Base-by-base conservation (phyloP, 2,888 invertebrate species). In the Drosophila rellima region DNA sequence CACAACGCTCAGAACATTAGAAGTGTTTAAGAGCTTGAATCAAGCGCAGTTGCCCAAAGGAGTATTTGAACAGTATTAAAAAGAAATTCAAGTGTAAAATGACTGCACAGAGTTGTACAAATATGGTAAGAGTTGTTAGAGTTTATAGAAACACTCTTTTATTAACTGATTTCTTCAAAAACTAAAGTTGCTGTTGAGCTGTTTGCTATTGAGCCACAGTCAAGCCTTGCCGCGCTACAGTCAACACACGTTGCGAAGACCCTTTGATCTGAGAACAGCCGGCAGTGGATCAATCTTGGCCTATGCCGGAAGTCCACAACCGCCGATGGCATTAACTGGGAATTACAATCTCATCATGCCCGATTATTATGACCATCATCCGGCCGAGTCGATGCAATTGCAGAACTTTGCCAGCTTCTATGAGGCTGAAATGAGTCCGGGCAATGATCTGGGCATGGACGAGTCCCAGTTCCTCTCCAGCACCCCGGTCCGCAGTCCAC, bases 291-390 rank as follows among this genome's bases (percentile, higher is more conserved):
- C 83, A 26, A 26, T 70, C 11, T 56, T 69, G 3, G 83, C 86
- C 15, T 88, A 84, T 44, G 83, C 83, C 0, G 39, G 75, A 5
- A 33, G 65, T 0, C 83, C 83, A 11, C 89, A 89, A 37, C 54
- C 55, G 29, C 89, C 89, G 0, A 77, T 90, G 85, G 35, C 70
- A 0, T 68, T 89, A 39, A 89, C 78, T 0, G 75, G 61, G 29
- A 90, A 90, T 51, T 91, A 87, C 20, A 91, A 91, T 29, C 78
- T 81, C 35, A 89, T 91, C 23, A 70, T 82, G 75, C 79, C 90
- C 54, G 89, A 89, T 18, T 90, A 88, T 37, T 89, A 85, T 17
- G 88, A 90, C 33, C 76, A 87, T 50, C 78, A 81, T 65, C 80
- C 90, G 0, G 84, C 86, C 0, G 89, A 79, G 37, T 84, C 91